A percentile compares a stretch with the other conserved stretches of the same genome.
These are phyloP conservation scores for Accipiter virgatus DNA, from an alignment of 2,113 vertebrate genomes.

Conservation along the genomic window DNA sequence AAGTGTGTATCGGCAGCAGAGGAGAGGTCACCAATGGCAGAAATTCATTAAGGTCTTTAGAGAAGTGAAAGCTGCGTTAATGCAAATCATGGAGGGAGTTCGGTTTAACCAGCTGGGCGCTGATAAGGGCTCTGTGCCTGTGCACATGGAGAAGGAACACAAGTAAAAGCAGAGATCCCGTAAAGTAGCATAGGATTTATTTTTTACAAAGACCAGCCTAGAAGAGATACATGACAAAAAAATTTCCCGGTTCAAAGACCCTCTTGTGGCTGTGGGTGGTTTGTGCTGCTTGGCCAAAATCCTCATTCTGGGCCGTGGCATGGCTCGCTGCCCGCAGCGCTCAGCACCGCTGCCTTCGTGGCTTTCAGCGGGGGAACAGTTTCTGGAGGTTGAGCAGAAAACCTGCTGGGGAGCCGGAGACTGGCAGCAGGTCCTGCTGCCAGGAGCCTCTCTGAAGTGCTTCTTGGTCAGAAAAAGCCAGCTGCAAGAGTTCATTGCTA, in stretches of 20 bases:
- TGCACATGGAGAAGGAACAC: neutral
- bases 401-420: neutral
- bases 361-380: neutral
- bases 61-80: neutral
- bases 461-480: neutral
- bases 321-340: rapidly evolving
- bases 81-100: slow-evolving; percentile 3
- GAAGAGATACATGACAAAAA: neutral
- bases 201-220: neutral
- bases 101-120: neutral
- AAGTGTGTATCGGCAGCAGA: neutral
- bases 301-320: neutral
- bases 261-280: neutral
- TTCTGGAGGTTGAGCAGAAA: neutral
- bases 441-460: neutral
- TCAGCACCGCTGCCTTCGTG: neutral
- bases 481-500: neutral
- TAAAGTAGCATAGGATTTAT: neutral
- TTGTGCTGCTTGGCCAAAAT: neutral
- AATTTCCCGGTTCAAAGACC: rapidly evolving
- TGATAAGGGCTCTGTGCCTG: neutral
- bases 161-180: neutral
- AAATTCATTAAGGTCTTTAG: slow-evolving; percentile 42
- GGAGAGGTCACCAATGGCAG: slow-evolving; percentile 1
- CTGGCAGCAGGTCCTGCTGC: neutral